Evolutionary conservation across 2,888 invertebrate species (phyloP), one percentile per base, ranked within the genome.

Genomic region (Abrostola tripartita): DNA sequence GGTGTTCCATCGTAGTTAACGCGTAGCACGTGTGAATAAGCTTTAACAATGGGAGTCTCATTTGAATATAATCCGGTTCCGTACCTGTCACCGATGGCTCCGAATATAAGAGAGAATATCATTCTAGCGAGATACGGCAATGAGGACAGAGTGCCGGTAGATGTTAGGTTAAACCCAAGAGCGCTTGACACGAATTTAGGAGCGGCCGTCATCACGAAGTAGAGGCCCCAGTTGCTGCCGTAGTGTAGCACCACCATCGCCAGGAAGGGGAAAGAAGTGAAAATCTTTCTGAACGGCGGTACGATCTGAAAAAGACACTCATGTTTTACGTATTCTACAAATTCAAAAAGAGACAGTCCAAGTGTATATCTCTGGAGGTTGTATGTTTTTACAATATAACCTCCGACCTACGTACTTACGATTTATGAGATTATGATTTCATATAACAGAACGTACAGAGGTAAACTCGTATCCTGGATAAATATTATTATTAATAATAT

Each of bases 181-280:
- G 96, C 96, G 76, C 96, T 96, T 42, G 97, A 96, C 79, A 97
- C 95, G 87, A 96, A 97, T 81, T 96, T 96, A 0, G 97, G 97
- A 11, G 97, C 97, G 0, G 97, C 96, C 0, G 97, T 97, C 90
- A 97, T 95, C 59, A 96, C 95, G 87, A 97, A 97, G 89, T 96
- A 97, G 5, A 97, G 82, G 0, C 97, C 96, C 96, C 97, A 97
- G 77, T 96, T 94, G 86, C 96, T 97, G 37, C 97, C 97, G 81
- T 96, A 97, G 82, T 97, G 97, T 5, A 97, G 92, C 0, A 96
- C 69, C 11, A 95, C 86, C 81, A 97, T 92, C 0, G 96, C 96
- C 89, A 96, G 93, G 90, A 97, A 97, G 0, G 97, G 97, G 65
- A 96, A 81, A 0, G 97, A 97, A 0, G 95, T 90, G n/a, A 96